Base-by-base conservation (phyloP, 2,797 vertebrate genomes). In the Phaenicophaeus curvirostris region DNA sequence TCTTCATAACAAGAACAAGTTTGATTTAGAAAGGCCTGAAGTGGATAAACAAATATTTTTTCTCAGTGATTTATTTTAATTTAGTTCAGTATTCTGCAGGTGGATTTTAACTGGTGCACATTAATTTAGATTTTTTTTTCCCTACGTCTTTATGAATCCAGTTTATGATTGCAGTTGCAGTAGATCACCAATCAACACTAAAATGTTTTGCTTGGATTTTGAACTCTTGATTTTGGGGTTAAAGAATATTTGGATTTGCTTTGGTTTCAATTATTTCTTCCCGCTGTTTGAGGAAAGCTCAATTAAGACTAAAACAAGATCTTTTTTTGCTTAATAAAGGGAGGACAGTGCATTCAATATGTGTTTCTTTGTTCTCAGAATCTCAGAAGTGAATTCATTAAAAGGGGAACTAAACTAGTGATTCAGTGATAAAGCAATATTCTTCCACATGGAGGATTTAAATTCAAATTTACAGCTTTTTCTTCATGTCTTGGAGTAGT, bases 311-410 rank as follows among this genome's bases (percentile, higher is more conserved):
- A 65, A 89, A 93, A 65, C 37, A 80, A 93, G 81, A 67, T 62
- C 9, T 53, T 88, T 71, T 71, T 88, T 84, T 78, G 15, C 61
- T 90, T 91, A 78, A 86, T 85, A 87, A 90, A 82, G 67, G 68
- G 42, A 82, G 50, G 90, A 79, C 28, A 68, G 41, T 62, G 27
- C 3, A 3, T 89, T 63, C 2, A 0, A 80, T 92, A 46, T 41
- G 15, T 62, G n/a, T 75, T 51, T 67, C 74, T 90, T 86, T 87
- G 90, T 78, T 95, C 77, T 85, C 76, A 85, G 77, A 76, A 48
- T 67, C 65, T 89, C 87, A 75, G 66, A 91, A 91, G 41, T 57
- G 16, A 94, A 93, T 85, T 87, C 16, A 75, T 91, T 94, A 77
- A 53, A 72, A 58, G 50, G 35, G 28, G 85, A 81, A 20, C 57